Base-by-base conservation (phyloP, 2,113 vertebrate genomes). In the Ceratotherium simum region DNA sequence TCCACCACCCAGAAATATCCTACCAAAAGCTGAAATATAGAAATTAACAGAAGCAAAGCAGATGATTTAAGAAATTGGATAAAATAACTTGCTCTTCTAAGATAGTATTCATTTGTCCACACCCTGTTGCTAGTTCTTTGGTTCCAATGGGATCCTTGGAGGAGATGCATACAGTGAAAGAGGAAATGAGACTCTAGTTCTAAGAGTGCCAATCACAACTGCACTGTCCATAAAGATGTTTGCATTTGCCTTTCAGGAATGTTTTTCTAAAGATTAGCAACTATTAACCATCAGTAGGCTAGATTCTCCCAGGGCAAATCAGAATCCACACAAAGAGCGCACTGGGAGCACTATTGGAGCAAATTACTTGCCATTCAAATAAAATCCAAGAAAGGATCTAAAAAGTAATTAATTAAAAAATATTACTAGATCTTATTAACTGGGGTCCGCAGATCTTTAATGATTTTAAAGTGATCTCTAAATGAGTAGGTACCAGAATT, bases 231-330 rank as follows among this genome's bases (percentile, higher is more conserved):
- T 87, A 90, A 91, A 87, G 54, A 87, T 95, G 82, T 96, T 93
- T 97, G 82, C 39, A 48, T 96, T 93, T 92, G 87, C 72, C 73
- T 88, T 95, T 89, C 80, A 90, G 91, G 92, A 95, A 97, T 97
- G 76, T 97, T 97, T 97, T 97, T n/a, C 18, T 88, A 96, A 94
- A 91, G 94, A 96, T 93, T 86, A 92, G 62, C 70, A 84, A 90
- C 69, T 73, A 48, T 93, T 93, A 90, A 80, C 42, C 65, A 89
- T 87, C 33, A 62, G 39, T 46, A 81, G 21, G n/a, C 70, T 83
- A 86, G 42, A 54, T 75, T 91, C 69, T 94, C 18, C 20, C 4
- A 36, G 33, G 36, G 51, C 31, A 95, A 96, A 86, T 65, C 21
- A 46, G 51, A 91, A 48, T 69, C 31, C 21, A 8, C 27, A 79